A percentile compares a stretch with the other conserved stretches of the same genome.
Evolutionary conservation across 2,888 invertebrate species (phyloP).

Genomic region (Geotrupes spiniger): DNA sequence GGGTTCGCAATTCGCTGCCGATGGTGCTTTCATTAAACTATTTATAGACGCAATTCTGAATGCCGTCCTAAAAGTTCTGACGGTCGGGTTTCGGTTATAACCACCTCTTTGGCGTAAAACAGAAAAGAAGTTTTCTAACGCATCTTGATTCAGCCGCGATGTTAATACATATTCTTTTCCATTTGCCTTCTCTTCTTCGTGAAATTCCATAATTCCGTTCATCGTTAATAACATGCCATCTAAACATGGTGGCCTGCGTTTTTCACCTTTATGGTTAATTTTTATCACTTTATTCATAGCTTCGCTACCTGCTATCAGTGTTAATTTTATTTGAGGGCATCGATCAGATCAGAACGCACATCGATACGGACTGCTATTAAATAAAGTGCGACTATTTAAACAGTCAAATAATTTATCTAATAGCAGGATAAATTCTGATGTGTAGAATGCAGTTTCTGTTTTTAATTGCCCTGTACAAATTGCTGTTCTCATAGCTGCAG

Average conservation of each 20-base stretch:
- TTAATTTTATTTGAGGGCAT: neutral
- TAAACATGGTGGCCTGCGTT: no score
- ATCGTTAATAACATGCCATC: slow-evolving; percentile 18
- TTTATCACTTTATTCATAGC: no score
- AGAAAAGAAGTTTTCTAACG: slow-evolving; percentile 23
- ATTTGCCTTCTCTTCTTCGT: neutral
- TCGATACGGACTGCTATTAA: neutral
- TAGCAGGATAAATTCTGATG: slow-evolving; percentile 20
- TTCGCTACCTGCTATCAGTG: neutral
- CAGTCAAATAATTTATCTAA: slow-evolving; percentile 23
- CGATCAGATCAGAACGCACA: neutral
- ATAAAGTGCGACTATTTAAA: slow-evolving; percentile 19
- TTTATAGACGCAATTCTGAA: no score
- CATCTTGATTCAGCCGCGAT: slow-evolving; percentile 20
- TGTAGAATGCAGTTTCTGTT: slow-evolving; percentile 6
- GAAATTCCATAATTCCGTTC: slow-evolving; percentile 11
- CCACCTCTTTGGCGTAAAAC: slow-evolving; percentile 17
- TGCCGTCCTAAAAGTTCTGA: slow-evolving; percentile 14
- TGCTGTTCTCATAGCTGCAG: slow-evolving; percentile 19
- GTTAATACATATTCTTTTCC: slow-evolving; percentile 18
- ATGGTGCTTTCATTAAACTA: no score
- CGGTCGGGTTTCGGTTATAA: slow-evolving; percentile 17
- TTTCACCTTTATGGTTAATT: no score
- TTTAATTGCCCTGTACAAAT: slow-evolving; percentile 16
- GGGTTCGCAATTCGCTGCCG: no score